Conservation (phyloP, 1,140 invertebrate genomes). For the Drosophila sproati region DNA sequence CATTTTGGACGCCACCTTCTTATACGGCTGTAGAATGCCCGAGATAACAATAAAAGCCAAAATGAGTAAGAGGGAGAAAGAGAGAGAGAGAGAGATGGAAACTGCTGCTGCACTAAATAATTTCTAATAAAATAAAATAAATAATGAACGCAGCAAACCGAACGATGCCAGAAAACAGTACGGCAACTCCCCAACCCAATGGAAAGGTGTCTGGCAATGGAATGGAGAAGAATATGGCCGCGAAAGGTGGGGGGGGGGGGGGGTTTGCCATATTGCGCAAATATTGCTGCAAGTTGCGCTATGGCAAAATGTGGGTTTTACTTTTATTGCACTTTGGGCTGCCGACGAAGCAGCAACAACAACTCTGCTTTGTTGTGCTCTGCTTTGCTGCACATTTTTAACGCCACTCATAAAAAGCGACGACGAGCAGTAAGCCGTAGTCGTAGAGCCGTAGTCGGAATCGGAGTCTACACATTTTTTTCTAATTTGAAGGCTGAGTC, state of each 20-base stretch:
- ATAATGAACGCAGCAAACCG: conserved; percentile 73
- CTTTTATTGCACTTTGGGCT: conserved; percentile 80
- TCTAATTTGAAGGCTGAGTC: conserved; percentile 82
- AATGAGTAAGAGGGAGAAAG: conserved; percentile 25
- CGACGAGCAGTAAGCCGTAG: conserved; percentile 62
- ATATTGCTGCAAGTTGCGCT: conserved; percentile 78
- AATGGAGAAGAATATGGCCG: too few species aligned
- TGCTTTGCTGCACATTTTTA: conserved; percentile 73
- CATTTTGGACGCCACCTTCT: conserved; percentile 45
- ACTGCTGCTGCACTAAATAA: conserved; percentile 73
- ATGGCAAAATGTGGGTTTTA: conserved; percentile 77
- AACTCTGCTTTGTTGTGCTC: background rate
- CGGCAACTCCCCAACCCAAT: background rate
- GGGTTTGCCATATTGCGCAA: conserved; percentile 74
- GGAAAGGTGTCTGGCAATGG: too few species aligned
- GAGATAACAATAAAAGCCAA: conserved; percentile 74
- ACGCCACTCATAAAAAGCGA: conserved; percentile 77
- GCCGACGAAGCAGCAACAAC: conserved; percentile 42
- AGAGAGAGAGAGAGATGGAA: conserved; percentile 1
- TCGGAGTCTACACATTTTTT: conserved; percentile 37
- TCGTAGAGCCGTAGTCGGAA: conserved; percentile 8
- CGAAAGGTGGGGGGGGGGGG: background rate
- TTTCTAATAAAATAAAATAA: conserved; percentile 84
- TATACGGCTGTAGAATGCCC: conserved; percentile 60
- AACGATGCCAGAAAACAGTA: conserved; percentile 41